Percentiles rank a stretch among this genome's conserved stretches.
Evolutionary conservation across 2,797 vertebrate species (phyloP).

Genomic region (Glossophaga mutica): DNA sequence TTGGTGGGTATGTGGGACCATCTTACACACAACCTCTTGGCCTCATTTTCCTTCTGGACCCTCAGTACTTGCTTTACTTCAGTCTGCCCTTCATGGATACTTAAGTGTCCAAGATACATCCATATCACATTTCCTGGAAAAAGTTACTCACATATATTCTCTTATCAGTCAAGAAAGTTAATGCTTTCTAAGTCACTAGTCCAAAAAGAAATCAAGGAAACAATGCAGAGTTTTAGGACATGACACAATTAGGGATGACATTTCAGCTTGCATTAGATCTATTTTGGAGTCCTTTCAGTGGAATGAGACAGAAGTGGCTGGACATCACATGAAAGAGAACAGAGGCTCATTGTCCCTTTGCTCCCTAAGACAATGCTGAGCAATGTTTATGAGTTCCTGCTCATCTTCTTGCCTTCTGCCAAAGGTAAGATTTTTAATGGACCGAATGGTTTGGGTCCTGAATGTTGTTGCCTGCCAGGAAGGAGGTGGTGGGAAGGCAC

Average conservation of each 20-base stretch:
- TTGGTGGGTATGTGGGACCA: not conserved
- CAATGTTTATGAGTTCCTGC: not conserved
- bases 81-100: not conserved
- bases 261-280: accelerated
- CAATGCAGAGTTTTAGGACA: not conserved
- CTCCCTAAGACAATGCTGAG: not conserved
- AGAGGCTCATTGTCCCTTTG: not conserved
- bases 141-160: not conserved
- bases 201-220: not conserved
- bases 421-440: not conserved
- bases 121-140: not conserved
- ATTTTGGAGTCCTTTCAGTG: not conserved
- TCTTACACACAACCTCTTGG: not conserved
- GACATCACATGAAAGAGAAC: not conserved
- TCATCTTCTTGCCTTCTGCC: not conserved
- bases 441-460: not conserved
- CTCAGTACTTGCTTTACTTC: not conserved
- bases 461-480: too few species aligned
- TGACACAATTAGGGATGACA: not conserved
- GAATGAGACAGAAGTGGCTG: not conserved
- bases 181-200: not conserved
- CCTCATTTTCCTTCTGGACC: not conserved
- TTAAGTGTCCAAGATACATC: not conserved
- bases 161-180: not conserved
- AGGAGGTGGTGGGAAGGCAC: not conserved